phyloP scores from a whole-genome alignment of 2,113 vertebrate genomes.

The Chionodraco myersi region DNA sequence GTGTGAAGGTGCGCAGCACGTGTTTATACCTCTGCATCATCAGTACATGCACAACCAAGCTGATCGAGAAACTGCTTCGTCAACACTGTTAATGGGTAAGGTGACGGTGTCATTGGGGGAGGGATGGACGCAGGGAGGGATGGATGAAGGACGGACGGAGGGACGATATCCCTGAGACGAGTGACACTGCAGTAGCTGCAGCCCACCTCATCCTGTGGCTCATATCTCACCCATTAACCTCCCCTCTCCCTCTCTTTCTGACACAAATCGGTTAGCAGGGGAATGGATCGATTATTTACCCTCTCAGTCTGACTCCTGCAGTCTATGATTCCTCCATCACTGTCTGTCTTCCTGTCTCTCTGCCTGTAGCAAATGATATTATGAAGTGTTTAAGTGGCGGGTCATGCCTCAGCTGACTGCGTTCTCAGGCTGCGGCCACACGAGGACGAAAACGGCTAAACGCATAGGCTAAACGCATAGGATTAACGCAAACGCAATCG shows the following conservation, averaged over 20 bases:
- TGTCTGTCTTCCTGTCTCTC: slow-evolving; percentile 33
- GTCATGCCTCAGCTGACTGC: slow-evolving; percentile 36
- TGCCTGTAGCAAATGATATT: slow-evolving; percentile 34
- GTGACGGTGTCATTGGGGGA: slow-evolving; percentile 62
- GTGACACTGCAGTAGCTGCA: slow-evolving; percentile 65
- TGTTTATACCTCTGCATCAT: slow-evolving; percentile 45
- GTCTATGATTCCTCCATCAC: slow-evolving; percentile 22
- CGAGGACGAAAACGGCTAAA: too few relatives aligned
- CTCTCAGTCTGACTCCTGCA: slow-evolving; percentile 15
- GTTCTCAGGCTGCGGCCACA: background rate
- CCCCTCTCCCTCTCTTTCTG: slow-evolving; percentile 37
- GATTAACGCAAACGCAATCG: too few relatives aligned
- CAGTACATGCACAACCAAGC: slow-evolving; percentile 49
- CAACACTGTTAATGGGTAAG: slow-evolving; percentile 67
- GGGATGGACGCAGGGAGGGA: slow-evolving; percentile 7
- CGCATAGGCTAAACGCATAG: too few relatives aligned
- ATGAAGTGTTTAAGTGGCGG: slow-evolving; percentile 47
- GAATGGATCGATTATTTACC: slow-evolving; percentile 54
- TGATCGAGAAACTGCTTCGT: slow-evolving; percentile 69
- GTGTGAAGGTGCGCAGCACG: slow-evolving; percentile 23
- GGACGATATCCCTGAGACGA: slow-evolving; percentile 41
- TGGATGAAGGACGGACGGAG: slow-evolving; percentile 53
- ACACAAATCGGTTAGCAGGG: slow-evolving; percentile 49
- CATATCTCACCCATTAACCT: slow-evolving; percentile 15
- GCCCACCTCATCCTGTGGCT: slow-evolving; percentile 16